Evolutionary conservation across 1,140 invertebrate species (phyloP), one percentile per base, ranked within the genome.

Genomic region (Pseudomyrmex gracilis): DNA sequence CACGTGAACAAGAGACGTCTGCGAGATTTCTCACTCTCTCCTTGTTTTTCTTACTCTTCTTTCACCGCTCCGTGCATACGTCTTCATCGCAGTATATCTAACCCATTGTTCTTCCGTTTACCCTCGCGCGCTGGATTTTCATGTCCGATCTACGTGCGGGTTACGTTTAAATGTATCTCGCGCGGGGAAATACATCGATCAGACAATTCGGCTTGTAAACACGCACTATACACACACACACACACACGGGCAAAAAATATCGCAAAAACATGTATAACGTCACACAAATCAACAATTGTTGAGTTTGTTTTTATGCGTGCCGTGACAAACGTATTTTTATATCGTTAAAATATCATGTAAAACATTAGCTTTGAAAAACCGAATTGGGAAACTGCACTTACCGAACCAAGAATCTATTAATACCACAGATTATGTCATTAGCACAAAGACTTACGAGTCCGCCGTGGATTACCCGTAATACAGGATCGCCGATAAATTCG

Each of bases 401-500:
- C 47, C 47, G 43, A 77, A 77, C 53, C 60, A 15, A 67, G 49
- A n/a, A 77, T 53, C 47, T n/a, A 51, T 74, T 74, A 74, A 77
- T 77, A 55, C 47, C 71, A 4, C 5, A 57, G 71, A 53, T 76
- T 61, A 53, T 64, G 61, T 67, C 24, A 17, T 77, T 66, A 76
- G 61, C 24, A 15, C n/a, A 66, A 15, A 60, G 47, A 77, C 61
- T 55, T 76, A 76, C 73, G 47, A 64, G 20, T 51, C 61, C 67
- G 24, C 24, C 34, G 60, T 64, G 63, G 63, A 77, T 77, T 66
- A 80, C 13, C 53, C 8, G 20, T 80, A 80, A 80, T 60, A 80
- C 43, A 47, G 71, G 34, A 71, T 80, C 55, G 77, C 67, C 43
- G 67, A 80, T 80, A 80, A 80, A 70, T 58, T 80, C 51, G 45